Conservation (phyloP, 2,797 vertebrate species). For the Euphonia xanthogaster region DNA sequence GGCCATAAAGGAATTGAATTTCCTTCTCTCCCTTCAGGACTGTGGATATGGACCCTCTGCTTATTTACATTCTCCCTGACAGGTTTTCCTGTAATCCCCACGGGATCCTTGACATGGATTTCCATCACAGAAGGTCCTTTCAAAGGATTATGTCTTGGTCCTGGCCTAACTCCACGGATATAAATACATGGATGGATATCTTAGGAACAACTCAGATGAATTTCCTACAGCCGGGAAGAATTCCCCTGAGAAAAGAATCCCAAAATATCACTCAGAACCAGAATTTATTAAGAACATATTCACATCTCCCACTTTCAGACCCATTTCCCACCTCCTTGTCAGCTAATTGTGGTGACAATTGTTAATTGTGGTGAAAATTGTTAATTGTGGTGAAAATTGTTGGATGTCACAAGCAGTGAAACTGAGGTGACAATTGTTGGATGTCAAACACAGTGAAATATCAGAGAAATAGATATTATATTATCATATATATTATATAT, state of each 20-base stretch:
- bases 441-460: neutral
- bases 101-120: neutral
- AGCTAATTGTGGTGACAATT: neutral
- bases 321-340: neutral
- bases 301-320: neutral
- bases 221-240: neutral
- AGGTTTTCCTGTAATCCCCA: conserved; percentile 1
- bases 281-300: neutral
- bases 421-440: too few species aligned
- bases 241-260: neutral
- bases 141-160: neutral
- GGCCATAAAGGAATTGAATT: conserved; percentile 34
- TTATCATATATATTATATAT: too few species aligned
- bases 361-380: neutral
- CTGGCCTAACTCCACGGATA: neutral
- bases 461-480: too few species aligned
- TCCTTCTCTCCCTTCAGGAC: conserved; percentile 2
- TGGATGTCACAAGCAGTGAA: neutral
- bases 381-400: too few species aligned
- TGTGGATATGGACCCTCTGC: conserved; percentile 17
- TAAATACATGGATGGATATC: neutral
- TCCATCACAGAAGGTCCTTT: neutral
- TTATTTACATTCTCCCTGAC: conserved; percentile 55
- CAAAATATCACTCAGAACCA: neutral
- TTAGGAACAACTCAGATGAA: neutral